Conservation (phyloP, 2,113 vertebrate species). For the Toxostoma redivivum region DNA sequence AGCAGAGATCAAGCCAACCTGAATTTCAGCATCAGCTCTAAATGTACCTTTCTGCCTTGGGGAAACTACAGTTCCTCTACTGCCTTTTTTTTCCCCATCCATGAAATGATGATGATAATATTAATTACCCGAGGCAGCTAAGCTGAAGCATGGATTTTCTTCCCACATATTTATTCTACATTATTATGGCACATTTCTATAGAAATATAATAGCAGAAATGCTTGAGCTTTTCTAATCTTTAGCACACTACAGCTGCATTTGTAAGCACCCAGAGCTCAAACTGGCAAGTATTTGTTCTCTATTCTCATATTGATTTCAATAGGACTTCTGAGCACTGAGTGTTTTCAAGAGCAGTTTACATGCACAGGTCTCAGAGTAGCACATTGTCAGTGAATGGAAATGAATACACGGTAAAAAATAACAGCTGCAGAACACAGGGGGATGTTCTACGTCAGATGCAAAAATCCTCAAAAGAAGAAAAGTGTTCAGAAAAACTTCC, state of each 20-base stretch:
- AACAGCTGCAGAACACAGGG: conserved; percentile 21
- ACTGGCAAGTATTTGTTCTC: conserved; percentile 28
- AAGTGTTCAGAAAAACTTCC: background rate
- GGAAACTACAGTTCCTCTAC: background rate
- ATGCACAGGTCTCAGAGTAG: background rate
- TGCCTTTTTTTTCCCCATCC: background rate
- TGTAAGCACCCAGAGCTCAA: conserved; percentile 15
- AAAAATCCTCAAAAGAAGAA: conserved; percentile 14
- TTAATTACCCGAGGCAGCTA: conserved; percentile 25
- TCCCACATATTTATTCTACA: background rate
- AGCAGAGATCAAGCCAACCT: conserved; percentile 35
- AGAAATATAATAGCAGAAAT: background rate
- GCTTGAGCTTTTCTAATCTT: background rate
- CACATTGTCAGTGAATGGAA: conserved; percentile 4
- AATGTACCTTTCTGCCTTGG: background rate
- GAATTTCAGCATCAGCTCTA: background rate
- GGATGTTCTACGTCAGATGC: background rate
- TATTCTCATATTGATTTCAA: conserved; percentile 44
- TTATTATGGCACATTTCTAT: background rate
- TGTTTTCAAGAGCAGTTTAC: conserved; percentile 28
- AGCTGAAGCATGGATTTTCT: conserved; percentile 1
- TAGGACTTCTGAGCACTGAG: conserved; percentile 16
- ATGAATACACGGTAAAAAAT: conserved; percentile 10
- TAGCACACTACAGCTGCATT: background rate
- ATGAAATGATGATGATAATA: background rate